Evolutionary conservation across 2,888 invertebrate genomes (phyloP).

Genomic region (Baronia brevicornis): DNA sequence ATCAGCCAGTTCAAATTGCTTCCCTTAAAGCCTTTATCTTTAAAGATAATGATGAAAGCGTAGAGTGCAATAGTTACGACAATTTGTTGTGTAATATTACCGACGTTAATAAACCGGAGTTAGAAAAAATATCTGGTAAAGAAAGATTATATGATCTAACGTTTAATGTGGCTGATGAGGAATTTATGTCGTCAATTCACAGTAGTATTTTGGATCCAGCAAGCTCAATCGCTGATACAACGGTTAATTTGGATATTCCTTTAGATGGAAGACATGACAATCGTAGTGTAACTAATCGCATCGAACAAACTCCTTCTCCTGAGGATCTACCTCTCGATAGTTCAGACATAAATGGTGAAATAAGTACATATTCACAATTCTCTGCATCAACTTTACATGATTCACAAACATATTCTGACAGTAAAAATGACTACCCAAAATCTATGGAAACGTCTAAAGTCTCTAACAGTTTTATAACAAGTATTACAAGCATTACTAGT

Average conservation of each 20-base stretch:
- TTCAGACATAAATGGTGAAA: conserved; percentile 78
- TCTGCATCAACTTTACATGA: conserved; percentile 68
- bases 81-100: conserved; percentile 7
- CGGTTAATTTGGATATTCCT: conserved; percentile 72
- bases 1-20: conserved; percentile 40
- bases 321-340: conserved; percentile 90
- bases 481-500: conserved; percentile 93
- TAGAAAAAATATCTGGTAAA: conserved; percentile 20
- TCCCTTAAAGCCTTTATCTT: conserved; percentile 38
- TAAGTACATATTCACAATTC: conserved; percentile 71
- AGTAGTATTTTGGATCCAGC: conserved; percentile 77
- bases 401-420: conserved; percentile 73
- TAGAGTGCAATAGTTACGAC: conserved; percentile 16
- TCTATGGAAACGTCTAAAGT: conserved; percentile 79
- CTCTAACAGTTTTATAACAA: conserved; percentile 86
- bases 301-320: conserved; percentile 89
- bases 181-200: conserved; percentile 77
- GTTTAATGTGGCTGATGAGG: conserved; percentile 68
- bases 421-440: conserved; percentile 77
- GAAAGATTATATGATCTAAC: conserved; percentile 36
- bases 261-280: conserved; percentile 67
- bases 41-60: conserved; percentile 34
- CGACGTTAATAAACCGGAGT: conserved; percentile 5
- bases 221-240: conserved; percentile 70
- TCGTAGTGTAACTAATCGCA: conserved; percentile 53